A percentile compares a stretch with the other conserved stretches of the same genome.
Conservation (phyloP, 2,888 invertebrate genomes). For the Caenorhabditis sp. region DNA sequence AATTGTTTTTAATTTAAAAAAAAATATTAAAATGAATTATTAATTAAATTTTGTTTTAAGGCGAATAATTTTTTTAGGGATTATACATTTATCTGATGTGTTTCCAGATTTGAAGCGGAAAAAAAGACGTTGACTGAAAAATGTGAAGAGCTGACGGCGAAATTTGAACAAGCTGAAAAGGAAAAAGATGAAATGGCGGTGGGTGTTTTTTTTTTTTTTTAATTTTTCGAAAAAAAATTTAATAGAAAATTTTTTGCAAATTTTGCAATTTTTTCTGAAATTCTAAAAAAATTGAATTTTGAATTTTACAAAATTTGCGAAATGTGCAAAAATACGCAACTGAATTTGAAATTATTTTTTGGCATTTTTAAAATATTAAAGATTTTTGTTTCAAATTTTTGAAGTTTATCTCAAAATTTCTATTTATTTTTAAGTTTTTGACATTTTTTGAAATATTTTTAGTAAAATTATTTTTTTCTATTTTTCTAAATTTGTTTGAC, state of each 20-base stretch:
- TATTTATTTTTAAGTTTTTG: too few species aligned
- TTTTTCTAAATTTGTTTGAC: too few species aligned
- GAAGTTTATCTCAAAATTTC: too few species aligned
- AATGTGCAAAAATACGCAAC: too few species aligned
- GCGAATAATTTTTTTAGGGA: too few species aligned
- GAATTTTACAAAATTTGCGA: too few species aligned
- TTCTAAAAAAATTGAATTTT: not conserved
- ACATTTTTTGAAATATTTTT: too few species aligned
- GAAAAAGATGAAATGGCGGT: slow-evolving; percentile 57
- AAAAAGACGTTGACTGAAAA: slow-evolving; percentile 36
- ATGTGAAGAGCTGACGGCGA: slow-evolving; percentile 44
- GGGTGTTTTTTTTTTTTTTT: slow-evolving; percentile 3
- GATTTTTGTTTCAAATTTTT: too few species aligned
- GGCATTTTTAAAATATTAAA: not conserved
- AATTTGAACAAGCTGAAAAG: slow-evolving; percentile 39
- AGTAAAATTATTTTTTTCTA: too few species aligned
- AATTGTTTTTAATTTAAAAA: slow-evolving; percentile 9
- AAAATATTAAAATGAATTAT: not conserved
- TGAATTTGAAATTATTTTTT: not conserved
- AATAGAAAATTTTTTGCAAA: too few species aligned
- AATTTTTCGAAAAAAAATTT: slow-evolving; percentile 11
- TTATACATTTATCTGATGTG: not conserved
- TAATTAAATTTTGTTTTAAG: slow-evolving; percentile 3
- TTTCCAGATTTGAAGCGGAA: slow-evolving; percentile 56
- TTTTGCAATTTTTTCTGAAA: too few species aligned